Base-by-base conservation (phyloP, 2,888 invertebrate species). In the Prenolepis imparis region DNA sequence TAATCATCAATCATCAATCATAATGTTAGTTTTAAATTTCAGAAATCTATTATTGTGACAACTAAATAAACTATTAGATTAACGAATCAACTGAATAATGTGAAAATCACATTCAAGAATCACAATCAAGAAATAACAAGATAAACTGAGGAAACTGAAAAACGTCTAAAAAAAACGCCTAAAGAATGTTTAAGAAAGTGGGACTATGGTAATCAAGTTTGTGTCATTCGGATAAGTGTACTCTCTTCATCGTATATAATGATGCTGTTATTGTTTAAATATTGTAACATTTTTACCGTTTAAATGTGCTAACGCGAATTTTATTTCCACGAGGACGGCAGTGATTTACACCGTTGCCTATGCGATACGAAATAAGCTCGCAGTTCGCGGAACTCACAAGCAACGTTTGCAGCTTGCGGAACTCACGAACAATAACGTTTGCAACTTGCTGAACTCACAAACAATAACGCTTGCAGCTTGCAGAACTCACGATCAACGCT, bases 291-390 rank as follows among this genome's bases (percentile, higher is more conserved):
- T 9, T 44, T 11, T 52, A 55, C n/a, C 15, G 28, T 75, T 64
- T 74, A 41, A 68, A 55, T 28, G 39, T 55, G 39, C 5, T 39
- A 68, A 68, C 15, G 9, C 1, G 15, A 52, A n/a, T 55, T 77
- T 68, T 39, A n/a, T 68, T 44, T 39, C 18, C 9, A 39, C 21
- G 52, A 39, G 8, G 8, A 6, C 15, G 24, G 18, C 18, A 64
- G 36, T 77, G 55, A 77, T 77, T 77, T 28, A 55, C 68, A 6
- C 18, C 75, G 52, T 77, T n/a, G 68, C 39, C 28, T 28, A 68
- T 6, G 18, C 39, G 36, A 48, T 28, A 32, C 67, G 24, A 67
- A 77, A 75, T 66, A 75, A 75, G 52, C 66, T 64, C 32, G 63
- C 48, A 36, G 64, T 39, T 72, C 15, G 15, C 21, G 36, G 28